phyloP scores from a whole-genome alignment of 1,140 invertebrate genomes.

The Drosophila leontia region DNA sequence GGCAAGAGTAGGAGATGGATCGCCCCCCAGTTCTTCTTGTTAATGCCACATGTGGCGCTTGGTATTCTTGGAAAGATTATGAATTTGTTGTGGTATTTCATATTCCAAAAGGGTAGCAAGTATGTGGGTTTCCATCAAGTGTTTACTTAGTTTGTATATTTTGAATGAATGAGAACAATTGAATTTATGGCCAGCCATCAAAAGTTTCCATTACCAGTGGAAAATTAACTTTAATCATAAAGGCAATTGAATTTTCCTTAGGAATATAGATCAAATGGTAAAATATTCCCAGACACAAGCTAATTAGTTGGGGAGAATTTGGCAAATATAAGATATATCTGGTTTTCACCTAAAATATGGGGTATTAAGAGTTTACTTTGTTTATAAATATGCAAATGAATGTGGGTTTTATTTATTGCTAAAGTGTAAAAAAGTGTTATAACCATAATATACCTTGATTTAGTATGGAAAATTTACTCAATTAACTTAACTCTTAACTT shows the following conservation, averaged over 20 bases:
- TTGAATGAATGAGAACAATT: constrained; percentile 14
- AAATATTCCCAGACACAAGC: not conserved
- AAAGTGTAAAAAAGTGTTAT: constrained; percentile 3
- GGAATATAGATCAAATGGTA: not conserved
- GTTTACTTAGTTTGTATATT: constrained; percentile 31
- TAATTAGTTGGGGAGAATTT: not conserved
- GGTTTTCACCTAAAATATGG: not conserved
- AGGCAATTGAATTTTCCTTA: not conserved
- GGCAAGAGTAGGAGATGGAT: constrained; percentile 8
- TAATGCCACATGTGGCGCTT: constrained; percentile 40
- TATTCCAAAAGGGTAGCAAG: not conserved
- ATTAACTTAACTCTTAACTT: not conserved
- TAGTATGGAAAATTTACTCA: not conserved
- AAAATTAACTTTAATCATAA: constrained; percentile 20
- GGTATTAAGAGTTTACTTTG: constrained; percentile 4
- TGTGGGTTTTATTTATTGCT: constrained; percentile 1
- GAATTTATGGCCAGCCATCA: constrained; percentile 25
- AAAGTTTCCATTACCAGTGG: constrained; percentile 18
- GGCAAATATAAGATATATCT: not conserved
- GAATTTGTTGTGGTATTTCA: constrained; percentile 16
- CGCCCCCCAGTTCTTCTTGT: not conserved
- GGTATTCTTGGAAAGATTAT: constrained; percentile 32
- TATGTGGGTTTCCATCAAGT: constrained; percentile 17
- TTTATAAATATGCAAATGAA: constrained; percentile 11
- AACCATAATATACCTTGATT: not conserved